phyloP scores from a whole-genome alignment of 2,797 vertebrate species.

The Myotis planiceps region DNA sequence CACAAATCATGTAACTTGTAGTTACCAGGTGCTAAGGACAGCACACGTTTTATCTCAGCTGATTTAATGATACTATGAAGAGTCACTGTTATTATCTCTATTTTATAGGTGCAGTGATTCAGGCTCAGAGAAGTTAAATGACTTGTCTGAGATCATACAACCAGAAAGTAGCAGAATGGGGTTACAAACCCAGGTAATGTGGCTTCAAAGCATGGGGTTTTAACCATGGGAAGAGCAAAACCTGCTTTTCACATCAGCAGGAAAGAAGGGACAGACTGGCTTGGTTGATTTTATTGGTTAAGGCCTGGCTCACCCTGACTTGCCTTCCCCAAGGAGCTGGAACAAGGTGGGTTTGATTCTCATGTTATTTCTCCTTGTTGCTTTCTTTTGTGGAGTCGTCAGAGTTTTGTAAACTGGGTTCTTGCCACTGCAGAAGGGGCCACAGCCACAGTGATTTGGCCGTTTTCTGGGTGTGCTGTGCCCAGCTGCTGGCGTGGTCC shows the following conservation, averaged over 20 bases:
- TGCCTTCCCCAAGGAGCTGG: not conserved
- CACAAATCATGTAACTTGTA: not conserved
- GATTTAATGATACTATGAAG: not conserved
- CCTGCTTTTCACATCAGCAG: not conserved
- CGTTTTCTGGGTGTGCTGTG: not conserved
- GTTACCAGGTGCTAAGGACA: not conserved
- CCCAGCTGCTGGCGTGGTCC: not conserved
- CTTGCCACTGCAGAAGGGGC: not conserved
- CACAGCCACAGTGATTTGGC: not conserved
- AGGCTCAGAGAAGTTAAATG: not conserved
- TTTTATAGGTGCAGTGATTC: not conserved
- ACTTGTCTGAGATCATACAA: constrained; percentile 14
- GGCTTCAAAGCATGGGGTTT: not conserved
- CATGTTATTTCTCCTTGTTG: not conserved
- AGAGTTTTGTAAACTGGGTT: not conserved
- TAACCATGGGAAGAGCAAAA: not conserved
- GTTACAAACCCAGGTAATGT: not conserved
- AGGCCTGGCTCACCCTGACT: not conserved
- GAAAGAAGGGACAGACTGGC: not conserved
- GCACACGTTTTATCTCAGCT: not conserved
- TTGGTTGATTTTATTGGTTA: not conserved
- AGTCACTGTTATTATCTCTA: not conserved
- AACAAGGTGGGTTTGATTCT: not conserved
- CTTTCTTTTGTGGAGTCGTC: not conserved
- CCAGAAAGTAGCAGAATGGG: not conserved